These are phyloP conservation scores for Lycophotia porphyrea DNA, from an alignment of 2,888 invertebrate species.

Conservation along the genomic window DNA sequence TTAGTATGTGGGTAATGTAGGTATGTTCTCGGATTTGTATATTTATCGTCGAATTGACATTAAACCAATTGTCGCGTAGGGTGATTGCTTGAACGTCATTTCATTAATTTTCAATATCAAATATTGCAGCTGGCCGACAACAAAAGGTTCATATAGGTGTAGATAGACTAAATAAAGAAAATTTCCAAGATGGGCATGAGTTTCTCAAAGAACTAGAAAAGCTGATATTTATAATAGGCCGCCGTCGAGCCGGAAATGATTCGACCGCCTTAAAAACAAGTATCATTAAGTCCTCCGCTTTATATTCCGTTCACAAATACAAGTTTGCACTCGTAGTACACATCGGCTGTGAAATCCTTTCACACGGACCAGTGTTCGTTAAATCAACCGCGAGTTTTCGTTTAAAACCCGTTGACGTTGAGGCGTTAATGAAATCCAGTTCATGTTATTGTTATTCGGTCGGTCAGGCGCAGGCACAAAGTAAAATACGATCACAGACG, in stretches of 20 bases:
- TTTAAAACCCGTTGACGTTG: conserved; percentile 24
- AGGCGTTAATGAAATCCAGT: conserved; percentile 43
- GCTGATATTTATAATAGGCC: conserved; percentile 24
- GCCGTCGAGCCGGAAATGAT: conserved; percentile 4
- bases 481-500: conserved; percentile 21
- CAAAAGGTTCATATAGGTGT: conserved; percentile 24
- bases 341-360: background rate
- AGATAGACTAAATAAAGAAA: conserved; percentile 7
- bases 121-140: conserved; percentile 11
- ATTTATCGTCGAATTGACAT: conserved; percentile 6
- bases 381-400: conserved; percentile 30
- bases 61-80: background rate
- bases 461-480: background rate
- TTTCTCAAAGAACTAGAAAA: conserved; percentile 31
- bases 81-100: conserved; percentile 22
- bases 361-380: conserved; percentile 4
- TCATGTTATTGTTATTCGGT: conserved; percentile 38
- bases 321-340: conserved; percentile 1
- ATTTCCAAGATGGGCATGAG: conserved; percentile 12
- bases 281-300: conserved; percentile 6
- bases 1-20: background rate
- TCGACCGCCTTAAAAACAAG: conserved; percentile 6
- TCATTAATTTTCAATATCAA: conserved; percentile 35
- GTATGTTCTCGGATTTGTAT: conserved; percentile 3
- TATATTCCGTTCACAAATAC: conserved; percentile 15